phyloP scores from a whole-genome alignment of 2,888 invertebrate species.

The Ypsolopha scabrella region DNA sequence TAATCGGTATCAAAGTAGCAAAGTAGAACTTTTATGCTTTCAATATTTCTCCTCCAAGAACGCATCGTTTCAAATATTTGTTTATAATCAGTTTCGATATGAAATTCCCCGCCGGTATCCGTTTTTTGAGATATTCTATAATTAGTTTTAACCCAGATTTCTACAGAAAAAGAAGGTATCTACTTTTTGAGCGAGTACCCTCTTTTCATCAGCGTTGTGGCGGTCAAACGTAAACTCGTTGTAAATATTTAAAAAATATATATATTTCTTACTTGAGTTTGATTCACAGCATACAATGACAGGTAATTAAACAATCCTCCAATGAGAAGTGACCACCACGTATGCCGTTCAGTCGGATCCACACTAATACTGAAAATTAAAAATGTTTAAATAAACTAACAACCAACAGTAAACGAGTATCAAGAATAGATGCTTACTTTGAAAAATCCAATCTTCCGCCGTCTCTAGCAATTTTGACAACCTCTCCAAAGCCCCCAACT shows the following conservation, averaged over 20 bases:
- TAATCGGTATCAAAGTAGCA: no score
- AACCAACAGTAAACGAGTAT: neutral
- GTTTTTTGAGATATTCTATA: no score
- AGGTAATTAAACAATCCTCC: constrained; percentile 87
- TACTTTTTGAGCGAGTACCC: no score
- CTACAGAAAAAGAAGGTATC: no score
- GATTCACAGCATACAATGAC: constrained; percentile 89
- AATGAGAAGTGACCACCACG: constrained; percentile 84
- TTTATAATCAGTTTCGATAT: no score
- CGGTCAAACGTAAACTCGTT: neutral
- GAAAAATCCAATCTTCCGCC: constrained; percentile 78
- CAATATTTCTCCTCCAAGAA: no score
- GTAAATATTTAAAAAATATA: neutral
- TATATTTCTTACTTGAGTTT: constrained; percentile 71
- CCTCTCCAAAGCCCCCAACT: constrained; percentile 76
- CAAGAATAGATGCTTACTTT: constrained; percentile 59
- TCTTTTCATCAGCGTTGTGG: no score
- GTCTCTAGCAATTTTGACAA: constrained; percentile 78
- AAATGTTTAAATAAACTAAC: neutral
- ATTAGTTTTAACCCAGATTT: no score
- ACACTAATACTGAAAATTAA: constrained; percentile 72
- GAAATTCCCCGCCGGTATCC: no score
- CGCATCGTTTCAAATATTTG: no score
- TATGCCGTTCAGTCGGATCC: constrained; percentile 86
- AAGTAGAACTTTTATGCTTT: no score